phyloP scores from a whole-genome alignment of 2,113 vertebrate species.

The Zapornia atra region DNA sequence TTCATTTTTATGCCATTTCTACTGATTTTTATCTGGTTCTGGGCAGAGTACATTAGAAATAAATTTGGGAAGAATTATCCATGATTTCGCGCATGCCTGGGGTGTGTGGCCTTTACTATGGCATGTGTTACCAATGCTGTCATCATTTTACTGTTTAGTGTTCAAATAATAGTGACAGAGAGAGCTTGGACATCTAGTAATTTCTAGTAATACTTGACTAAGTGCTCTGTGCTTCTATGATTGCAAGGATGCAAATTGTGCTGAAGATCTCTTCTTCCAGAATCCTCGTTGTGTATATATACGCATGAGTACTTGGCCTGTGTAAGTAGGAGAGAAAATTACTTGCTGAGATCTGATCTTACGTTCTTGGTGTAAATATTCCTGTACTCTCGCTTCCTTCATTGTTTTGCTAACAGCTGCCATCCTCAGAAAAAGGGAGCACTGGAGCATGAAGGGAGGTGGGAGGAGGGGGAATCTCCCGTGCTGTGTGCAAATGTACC shows the following conservation, averaged over 20 bases:
- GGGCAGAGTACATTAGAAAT: not conserved
- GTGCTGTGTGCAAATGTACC: conserved; percentile 31
- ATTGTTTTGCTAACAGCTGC: conserved; percentile 50
- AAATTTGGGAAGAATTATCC: not conserved
- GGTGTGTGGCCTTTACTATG: not conserved
- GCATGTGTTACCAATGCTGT: rapidly evolving
- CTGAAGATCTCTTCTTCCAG: not conserved
- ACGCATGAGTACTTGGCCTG: not conserved
- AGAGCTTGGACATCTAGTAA: not conserved
- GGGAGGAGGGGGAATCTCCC: conserved; percentile 17
- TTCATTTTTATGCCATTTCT: not conserved
- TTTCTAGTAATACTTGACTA: conserved; percentile 33
- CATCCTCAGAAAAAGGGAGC: conserved; percentile 17
- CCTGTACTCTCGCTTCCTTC: not conserved
- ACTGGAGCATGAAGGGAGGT: conserved; percentile 19
- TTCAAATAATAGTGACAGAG: not conserved
- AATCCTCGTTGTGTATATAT: not conserved
- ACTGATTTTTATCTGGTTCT: not conserved
- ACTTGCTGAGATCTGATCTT: conserved; percentile 18
- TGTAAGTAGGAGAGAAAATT: not conserved
- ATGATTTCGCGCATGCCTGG: not conserved
- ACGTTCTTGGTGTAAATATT: conserved; percentile 43
- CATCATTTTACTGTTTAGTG: not conserved
- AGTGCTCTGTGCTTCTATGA: not conserved
- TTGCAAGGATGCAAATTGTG: not conserved